Evolutionary conservation across 2,797 vertebrate species (phyloP).

Genomic region (Lutjanus argentimaculatus): DNA sequence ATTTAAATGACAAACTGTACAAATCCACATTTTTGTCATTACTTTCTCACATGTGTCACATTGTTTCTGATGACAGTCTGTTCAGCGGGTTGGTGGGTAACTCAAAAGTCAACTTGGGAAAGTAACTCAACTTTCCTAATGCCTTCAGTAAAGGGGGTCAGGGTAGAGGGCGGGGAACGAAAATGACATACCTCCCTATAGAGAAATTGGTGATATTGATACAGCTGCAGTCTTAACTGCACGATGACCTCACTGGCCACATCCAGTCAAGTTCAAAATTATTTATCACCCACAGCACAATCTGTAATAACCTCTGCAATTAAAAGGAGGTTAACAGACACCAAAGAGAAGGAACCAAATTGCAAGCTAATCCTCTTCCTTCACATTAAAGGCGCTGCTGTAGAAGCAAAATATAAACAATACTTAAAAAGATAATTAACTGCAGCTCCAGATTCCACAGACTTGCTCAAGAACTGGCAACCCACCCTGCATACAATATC

Average conservation of each 20-base stretch:
- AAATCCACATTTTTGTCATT: background rate
- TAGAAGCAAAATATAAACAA: conserved; percentile 46
- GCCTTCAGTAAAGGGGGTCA: conserved; percentile 1
- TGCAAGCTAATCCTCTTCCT: conserved; percentile 24
- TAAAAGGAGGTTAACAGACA: conserved; percentile 52
- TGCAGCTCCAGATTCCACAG: conserved; percentile 43
- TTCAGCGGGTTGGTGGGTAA: background rate
- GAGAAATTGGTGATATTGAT: conserved; percentile 61
- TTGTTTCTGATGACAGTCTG: background rate
- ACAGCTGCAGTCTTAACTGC: conserved; percentile 63
- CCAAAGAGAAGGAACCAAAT: conserved; percentile 35
- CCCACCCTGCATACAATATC: conserved; percentile 12
- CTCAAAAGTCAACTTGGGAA: background rate
- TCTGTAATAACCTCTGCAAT: conserved; percentile 53
- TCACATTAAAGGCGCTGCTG: conserved; percentile 27
- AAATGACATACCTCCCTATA: conserved; percentile 11
- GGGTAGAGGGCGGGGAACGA: conserved; percentile 10
- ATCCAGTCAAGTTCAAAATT: conserved; percentile 74
- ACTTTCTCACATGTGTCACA: background rate
- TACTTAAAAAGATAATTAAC: conserved; percentile 53
- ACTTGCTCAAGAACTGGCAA: conserved; percentile 48
- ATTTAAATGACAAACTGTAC: background rate
- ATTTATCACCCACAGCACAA: conserved; percentile 60
- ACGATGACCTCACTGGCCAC: conserved; percentile 74
- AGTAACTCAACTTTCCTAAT: background rate